phyloP scores from a whole-genome alignment of 1,140 invertebrate genomes.

The Habropoda laboriosa region DNA sequence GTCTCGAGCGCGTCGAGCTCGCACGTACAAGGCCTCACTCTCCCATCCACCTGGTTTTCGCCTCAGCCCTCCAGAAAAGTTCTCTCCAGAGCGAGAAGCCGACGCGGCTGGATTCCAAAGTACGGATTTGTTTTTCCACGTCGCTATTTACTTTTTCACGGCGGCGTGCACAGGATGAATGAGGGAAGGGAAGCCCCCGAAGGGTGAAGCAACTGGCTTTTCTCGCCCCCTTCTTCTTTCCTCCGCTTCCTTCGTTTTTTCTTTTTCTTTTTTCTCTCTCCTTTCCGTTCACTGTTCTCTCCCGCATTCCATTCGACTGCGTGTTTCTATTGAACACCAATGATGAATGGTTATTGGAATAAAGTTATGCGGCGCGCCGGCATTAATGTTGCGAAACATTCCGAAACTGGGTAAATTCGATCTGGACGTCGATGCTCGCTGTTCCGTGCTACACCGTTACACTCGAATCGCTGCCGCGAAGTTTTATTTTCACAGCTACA shows the following conservation, averaged over 20 bases:
- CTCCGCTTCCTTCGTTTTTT: not conserved
- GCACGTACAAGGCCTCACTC: conserved; percentile 47
- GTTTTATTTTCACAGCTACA: not conserved
- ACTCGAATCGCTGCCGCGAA: not conserved
- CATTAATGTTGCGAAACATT: conserved; percentile 79
- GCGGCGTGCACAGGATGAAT: conserved; percentile 65
- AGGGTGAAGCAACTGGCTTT: conserved; percentile 16
- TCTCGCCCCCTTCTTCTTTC: not conserved
- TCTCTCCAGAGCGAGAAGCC: conserved; percentile 69
- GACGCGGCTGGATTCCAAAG: conserved; percentile 69
- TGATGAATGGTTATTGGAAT: conserved; percentile 79
- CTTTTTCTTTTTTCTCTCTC: not conserved
- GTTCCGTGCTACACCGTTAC: conserved; percentile 27
- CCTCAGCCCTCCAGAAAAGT: conserved; percentile 56
- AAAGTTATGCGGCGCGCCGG: conserved; percentile 76
- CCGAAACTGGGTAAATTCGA: conserved; percentile 75
- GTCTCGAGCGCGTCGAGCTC: conserved; percentile 45
- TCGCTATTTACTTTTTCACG: conserved; percentile 76
- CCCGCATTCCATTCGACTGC: conserved; percentile 71
- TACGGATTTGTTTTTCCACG: conserved; percentile 78
- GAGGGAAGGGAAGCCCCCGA: conserved; percentile 47
- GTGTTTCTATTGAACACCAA: conserved; percentile 72
- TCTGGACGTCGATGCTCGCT: conserved; percentile 54
- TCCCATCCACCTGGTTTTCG: not conserved
- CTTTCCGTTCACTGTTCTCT: too few relatives aligned